Base-by-base conservation (phyloP, 2,113 vertebrate genomes). In the Oncorhynchus mykiss region DNA sequence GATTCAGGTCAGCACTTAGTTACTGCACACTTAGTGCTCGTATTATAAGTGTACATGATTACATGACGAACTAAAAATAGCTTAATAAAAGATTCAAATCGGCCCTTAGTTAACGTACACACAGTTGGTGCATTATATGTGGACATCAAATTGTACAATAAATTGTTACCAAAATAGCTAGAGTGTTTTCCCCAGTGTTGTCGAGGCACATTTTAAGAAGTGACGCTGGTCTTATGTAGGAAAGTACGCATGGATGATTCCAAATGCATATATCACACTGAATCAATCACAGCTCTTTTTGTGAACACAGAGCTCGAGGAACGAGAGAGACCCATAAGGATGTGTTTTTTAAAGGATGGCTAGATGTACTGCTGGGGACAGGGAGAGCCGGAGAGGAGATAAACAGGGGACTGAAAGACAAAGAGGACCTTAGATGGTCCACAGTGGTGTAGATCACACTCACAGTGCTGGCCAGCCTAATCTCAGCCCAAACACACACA, bases 221-320 rank as follows among this genome's bases (percentile, higher is more conserved):
- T 22, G 9, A 64, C 29, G 64, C 70, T 73, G 54, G 64, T 24
- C 59, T 67, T 1, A 34, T 29, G 18, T 77, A 45, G 59, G 31
- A 66, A 1, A 24, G 29, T 3, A 31, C 45, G 60, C 34, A 31
- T 64, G 1, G 13, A 34, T 65, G 57, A 62, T 5, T 72, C 13
- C 49, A 69, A 25, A 48, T 3, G 18, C 66, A 67, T 6, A 16
- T 14, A 11, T 65, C 45, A 67, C 13, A 76, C 48, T 73, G 25
- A 54, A 3, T 54, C 49, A 54, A 5, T 54, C 49, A 16, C 49
- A 69, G 18, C 29, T 34, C 16, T 14, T 9, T 76, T 71, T 74
- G 77, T 62, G 39, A 54, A 72, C 73, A 11, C 62, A 12, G 78
- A 79, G 75, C 66, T 74, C 76, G 80, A 80, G 71, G 77, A 83